These are phyloP conservation scores for Catharus ustulatus DNA, from an alignment of 2,797 vertebrate species.

Conservation along the genomic window DNA sequence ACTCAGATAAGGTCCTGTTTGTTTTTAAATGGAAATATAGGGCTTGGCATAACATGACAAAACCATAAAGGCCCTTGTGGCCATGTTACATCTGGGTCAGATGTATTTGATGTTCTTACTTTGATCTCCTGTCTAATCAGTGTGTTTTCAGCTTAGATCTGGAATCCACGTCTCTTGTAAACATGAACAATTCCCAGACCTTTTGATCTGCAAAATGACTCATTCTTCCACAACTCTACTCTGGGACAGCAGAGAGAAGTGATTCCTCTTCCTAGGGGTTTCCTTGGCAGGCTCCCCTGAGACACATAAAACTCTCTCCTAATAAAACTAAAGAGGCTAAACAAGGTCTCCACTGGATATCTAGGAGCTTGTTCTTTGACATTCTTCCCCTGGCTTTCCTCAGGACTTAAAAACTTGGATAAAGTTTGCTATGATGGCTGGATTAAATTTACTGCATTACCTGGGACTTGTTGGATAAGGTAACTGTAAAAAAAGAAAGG, in stretches of 20 bases:
- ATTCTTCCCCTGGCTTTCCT: not conserved
- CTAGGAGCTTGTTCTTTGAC: not conserved
- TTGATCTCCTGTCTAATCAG: constrained; percentile 79
- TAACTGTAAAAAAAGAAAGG: not conserved
- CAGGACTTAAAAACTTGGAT: not conserved
- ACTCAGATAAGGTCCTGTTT: constrained; percentile 55
- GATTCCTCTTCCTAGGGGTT: constrained; percentile 7
- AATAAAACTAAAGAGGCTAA: not conserved
- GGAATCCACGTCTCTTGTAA: constrained; percentile 73
- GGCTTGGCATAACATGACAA: constrained; percentile 60
- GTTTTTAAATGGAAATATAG: constrained; percentile 64
- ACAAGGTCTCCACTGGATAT: not conserved
- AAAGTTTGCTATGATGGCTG: not conserved
- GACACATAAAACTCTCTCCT: not conserved
- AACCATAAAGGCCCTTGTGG: constrained; percentile 28
- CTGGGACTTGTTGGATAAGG: not conserved
- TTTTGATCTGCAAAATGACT: constrained; percentile 80
- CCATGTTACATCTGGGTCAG: constrained; percentile 70
- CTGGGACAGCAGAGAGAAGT: constrained; percentile 11
- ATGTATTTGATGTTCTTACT: constrained; percentile 79
- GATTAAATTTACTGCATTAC: not conserved
- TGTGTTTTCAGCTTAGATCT: constrained; percentile 77
- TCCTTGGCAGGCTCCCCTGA: not conserved
- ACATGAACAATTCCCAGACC: constrained; percentile 66
- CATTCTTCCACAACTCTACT: constrained; percentile 51